These are phyloP conservation scores for Urocyon cinereoargenteus DNA, from an alignment of 2,797 vertebrate genomes.

Conservation along the genomic window DNA sequence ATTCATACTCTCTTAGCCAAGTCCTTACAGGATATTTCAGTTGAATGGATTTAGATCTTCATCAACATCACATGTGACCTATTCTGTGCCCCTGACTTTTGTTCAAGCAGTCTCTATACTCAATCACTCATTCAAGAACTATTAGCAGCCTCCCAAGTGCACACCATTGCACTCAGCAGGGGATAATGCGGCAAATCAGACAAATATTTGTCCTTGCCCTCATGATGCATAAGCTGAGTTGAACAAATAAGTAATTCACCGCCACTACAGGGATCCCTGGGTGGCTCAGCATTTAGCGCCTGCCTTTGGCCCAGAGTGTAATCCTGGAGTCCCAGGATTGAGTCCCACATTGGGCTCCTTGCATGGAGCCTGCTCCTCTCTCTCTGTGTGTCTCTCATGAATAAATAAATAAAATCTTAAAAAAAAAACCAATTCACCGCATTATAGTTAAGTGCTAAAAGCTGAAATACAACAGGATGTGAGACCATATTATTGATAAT, in stretches of 20 bases:
- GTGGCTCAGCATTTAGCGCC: too few species aligned
- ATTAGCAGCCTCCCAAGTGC: background rate
- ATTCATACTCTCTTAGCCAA: background rate
- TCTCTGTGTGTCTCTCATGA: too few species aligned
- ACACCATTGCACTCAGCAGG: background rate
- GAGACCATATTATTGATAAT: background rate
- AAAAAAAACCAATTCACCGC: background rate
- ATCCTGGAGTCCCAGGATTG: too few species aligned
- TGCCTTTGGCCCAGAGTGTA: too few species aligned
- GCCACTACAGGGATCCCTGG: background rate
- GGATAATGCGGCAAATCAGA: background rate
- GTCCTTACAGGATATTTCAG: background rate
- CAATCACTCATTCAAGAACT: background rate
- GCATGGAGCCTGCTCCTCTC: too few species aligned
- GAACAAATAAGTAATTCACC: background rate
- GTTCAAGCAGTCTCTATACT: background rate
- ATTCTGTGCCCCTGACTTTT: background rate
- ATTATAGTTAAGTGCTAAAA: background rate
- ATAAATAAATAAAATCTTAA: too few species aligned
- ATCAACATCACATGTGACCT: background rate
- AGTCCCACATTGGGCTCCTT: too few species aligned
- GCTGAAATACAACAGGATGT: background rate
- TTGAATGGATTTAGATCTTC: background rate
- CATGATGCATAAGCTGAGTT: background rate
- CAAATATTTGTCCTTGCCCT: background rate